These are phyloP conservation scores for Pelodytes ibericus DNA, from an alignment of 2,797 vertebrate genomes.

Conservation along the genomic window DNA sequence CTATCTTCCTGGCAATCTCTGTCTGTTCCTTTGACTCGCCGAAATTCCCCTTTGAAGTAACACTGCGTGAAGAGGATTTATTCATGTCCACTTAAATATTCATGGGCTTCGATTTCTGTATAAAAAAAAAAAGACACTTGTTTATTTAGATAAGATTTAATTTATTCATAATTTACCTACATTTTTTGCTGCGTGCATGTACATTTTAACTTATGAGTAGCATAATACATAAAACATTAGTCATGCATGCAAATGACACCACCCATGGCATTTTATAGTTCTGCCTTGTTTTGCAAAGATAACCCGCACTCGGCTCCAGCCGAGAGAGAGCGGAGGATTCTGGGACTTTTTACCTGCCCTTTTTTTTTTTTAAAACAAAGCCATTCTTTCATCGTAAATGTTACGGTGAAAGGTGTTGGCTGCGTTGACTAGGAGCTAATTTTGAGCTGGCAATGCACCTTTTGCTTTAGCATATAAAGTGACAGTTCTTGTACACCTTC, in stretches of 20 bases:
- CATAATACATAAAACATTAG: constrained; percentile 76
- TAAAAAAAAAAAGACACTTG: constrained; percentile 75
- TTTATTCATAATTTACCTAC: constrained; percentile 84
- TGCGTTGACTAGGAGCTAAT: constrained; percentile 42
- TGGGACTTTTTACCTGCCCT: constrained; percentile 44
- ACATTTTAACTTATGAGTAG: constrained; percentile 74
- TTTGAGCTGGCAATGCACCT: constrained; percentile 34
- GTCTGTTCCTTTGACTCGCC: constrained; percentile 17
- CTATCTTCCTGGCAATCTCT: constrained; percentile 27
- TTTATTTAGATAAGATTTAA: constrained; percentile 86
- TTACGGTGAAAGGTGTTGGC: constrained; percentile 41
- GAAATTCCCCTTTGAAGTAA: constrained; percentile 68
- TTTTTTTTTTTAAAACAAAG: constrained; percentile 44
- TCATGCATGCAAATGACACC: constrained; percentile 72
- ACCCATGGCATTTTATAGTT: constrained; percentile 60
- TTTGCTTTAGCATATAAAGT: constrained; percentile 29
- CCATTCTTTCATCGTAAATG: constrained; percentile 35
- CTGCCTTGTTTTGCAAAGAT: constrained; percentile 72
- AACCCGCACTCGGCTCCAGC: constrained; percentile 64
- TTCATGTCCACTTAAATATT: constrained; percentile 79
- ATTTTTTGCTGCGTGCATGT: constrained; percentile 75
- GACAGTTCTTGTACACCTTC: constrained; percentile 41
- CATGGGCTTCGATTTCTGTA: constrained; percentile 74
- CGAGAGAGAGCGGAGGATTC: constrained; percentile 56
- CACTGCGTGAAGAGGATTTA: constrained; percentile 67